Conservation (phyloP, 2,113 vertebrate genomes). For the Mormyrus iriodes region DNA sequence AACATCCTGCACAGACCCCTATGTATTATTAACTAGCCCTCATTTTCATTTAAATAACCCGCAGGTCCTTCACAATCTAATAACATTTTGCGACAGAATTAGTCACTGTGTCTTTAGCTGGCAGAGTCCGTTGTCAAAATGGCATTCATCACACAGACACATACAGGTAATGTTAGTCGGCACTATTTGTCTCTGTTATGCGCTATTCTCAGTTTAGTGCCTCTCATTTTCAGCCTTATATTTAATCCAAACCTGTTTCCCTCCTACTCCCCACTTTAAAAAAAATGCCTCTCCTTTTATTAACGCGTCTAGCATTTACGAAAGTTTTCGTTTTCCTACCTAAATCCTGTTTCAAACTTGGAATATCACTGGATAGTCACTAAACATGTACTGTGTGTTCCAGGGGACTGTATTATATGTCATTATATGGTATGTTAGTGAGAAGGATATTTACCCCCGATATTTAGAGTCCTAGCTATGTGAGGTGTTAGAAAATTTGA, state of each 20-base stretch:
- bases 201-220: background rate
- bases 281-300: background rate
- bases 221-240: background rate
- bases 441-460: background rate
- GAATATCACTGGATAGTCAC: background rate
- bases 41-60: constrained; percentile 24
- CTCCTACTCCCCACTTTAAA: background rate
- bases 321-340: background rate
- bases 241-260: background rate
- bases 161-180: background rate
- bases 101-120: constrained; percentile 12
- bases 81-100: constrained; percentile 16
- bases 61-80: constrained; percentile 17
- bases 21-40: constrained; percentile 21
- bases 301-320: background rate
- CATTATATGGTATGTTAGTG: background rate
- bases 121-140: background rate
- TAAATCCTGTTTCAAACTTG: background rate
- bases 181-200: background rate
- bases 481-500: background rate
- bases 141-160: constrained; percentile 16
- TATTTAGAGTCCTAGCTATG: background rate
- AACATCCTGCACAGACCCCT: background rate
- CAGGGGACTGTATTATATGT: background rate
- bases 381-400: background rate